Evolutionary conservation across 53 echinoderm and acorn worm species (phyloP).

Genomic region (Stichopus horrens): DNA sequence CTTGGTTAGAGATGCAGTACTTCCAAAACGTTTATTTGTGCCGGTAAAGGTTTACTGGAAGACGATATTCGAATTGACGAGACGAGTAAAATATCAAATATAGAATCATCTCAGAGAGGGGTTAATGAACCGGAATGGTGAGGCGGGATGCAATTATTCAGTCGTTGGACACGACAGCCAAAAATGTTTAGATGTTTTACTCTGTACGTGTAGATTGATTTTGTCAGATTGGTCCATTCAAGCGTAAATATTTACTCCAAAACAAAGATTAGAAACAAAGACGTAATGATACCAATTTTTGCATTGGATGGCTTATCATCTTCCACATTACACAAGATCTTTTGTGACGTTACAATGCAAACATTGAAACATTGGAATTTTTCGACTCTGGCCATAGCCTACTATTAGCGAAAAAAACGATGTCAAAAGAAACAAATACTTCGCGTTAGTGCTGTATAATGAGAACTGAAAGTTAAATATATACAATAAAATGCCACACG

Average conservation of each 20-base stretch:
- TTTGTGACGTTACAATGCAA: background rate
- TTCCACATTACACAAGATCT: background rate
- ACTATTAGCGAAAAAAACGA: too few species aligned
- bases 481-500: too few species aligned
- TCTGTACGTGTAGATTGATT: background rate
- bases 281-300: conserved; percentile 1
- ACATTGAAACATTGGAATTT: background rate
- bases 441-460: too few species aligned
- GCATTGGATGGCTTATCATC: background rate
- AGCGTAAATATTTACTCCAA: conserved; percentile 32
- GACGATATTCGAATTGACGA: background rate
- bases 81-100: conserved; percentile 4
- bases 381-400: too few species aligned
- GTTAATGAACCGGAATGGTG: conserved; percentile 21
- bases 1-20: background rate
- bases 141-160: conserved; percentile 31
- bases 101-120: background rate
- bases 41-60: background rate
- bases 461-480: too few species aligned
- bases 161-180: conserved; percentile 7
- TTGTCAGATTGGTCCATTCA: conserved; percentile 4
- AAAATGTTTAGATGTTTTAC: background rate
- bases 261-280: background rate
- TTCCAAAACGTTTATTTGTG: conserved; percentile 3
- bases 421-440: too few species aligned